A percentile compares a stretch with the other conserved stretches of the same genome.
phyloP scores from a whole-genome alignment of 2,113 vertebrate genomes.

The Protobothrops flavoviridis region DNA sequence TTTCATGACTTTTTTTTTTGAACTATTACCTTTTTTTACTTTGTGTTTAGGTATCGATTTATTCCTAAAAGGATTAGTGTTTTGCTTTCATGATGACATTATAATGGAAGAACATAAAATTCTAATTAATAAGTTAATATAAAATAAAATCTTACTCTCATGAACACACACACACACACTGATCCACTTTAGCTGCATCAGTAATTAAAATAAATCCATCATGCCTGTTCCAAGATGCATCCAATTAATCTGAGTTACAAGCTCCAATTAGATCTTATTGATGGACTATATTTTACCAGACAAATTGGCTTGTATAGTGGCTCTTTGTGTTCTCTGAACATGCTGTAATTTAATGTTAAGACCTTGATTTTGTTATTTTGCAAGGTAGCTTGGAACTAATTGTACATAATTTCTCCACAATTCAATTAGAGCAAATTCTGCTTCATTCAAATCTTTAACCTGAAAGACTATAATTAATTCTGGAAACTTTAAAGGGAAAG shows the following conservation, averaged over 20 bases:
- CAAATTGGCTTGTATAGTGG: constrained; percentile 15
- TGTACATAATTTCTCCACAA: constrained; percentile 24
- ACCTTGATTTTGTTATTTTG: constrained; percentile 21
- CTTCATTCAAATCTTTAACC: constrained; percentile 23
- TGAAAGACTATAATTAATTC: constrained; percentile 21
- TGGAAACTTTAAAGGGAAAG: background rate
- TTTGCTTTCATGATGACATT: background rate
- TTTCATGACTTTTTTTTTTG: background rate
- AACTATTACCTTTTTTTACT: background rate
- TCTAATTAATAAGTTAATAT: background rate
- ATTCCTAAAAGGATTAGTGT: background rate
- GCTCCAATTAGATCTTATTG: constrained; percentile 31
- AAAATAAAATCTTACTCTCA: background rate
- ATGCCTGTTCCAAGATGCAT: background rate
- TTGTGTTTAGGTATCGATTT: background rate
- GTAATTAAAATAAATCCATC: constrained; percentile 33
- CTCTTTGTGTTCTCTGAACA: constrained; percentile 30
- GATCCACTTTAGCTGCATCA: background rate
- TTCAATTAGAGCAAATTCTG: constrained; percentile 26
- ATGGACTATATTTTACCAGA: constrained; percentile 18
- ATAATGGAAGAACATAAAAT: background rate
- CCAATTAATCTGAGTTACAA: constrained; percentile 26
- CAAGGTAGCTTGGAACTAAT: constrained; percentile 20
- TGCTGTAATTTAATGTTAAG: constrained; percentile 29
- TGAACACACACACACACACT: background rate